Evolutionary conservation across 1,140 invertebrate genomes (phyloP), one percentile per base, ranked within the genome.

Genomic region (Apocrypta bakeri): DNA sequence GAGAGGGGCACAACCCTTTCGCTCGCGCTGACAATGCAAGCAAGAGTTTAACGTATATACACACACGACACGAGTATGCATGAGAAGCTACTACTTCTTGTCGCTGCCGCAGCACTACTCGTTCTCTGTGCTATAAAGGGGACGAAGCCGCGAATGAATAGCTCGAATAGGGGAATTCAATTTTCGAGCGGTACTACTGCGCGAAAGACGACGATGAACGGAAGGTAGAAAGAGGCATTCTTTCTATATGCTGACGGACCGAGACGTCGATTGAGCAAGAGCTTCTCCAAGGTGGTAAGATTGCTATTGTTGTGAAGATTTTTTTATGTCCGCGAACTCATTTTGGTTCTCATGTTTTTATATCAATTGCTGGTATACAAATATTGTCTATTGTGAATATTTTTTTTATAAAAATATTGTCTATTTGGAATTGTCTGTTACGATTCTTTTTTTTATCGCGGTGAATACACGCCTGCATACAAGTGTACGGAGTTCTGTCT

Each of bases 21-120:
- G n/a, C 21, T 31, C n/a, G n/a, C n/a, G 74, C 63, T 64, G 81
- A 82, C 37, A 82, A 71, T 69, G 74, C 74, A 71, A 48, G 42
- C 24, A 27, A 56, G 42, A 48, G 48, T 21, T 56, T 56, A 56
- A 56, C 48, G 48, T 56, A 56, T 56, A 56, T 21, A n/a, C 48
- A 21, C 14, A n/a, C n/a, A n/a, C 48, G 48, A 2, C 33, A 2
- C 33, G 33, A 37, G 33, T 56, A 56, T 56, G 48, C 48, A 56
- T 56, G 48, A 56, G 48, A 21, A 4, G 48, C 48, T 56, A 17
- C 48, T 56, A 21, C 48, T 56, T 56, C 48, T 56, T 56, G 48
- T 56, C 48, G 48, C 21, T 56, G 48, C 7, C 17, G 48, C 48
- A 56, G 48, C 48, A 56, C 17, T 56, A 56, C 48, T 56, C 48